Evolutionary conservation across 2,888 invertebrate species (phyloP).

Genomic region (Drosophila mulleri): DNA sequence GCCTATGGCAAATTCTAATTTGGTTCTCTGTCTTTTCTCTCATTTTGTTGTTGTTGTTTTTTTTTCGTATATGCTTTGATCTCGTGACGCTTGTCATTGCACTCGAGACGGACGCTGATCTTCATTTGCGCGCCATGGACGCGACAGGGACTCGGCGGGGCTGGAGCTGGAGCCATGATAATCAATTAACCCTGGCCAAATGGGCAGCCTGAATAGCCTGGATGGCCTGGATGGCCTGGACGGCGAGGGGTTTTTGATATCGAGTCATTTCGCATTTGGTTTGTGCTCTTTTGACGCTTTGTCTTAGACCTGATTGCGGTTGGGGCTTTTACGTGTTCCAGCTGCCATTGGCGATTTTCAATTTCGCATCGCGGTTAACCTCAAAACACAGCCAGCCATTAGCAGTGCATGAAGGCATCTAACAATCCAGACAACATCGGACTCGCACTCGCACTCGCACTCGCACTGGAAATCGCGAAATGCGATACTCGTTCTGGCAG

Average conservation of each 20-base stretch:
- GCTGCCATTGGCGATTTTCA: constrained; percentile 47
- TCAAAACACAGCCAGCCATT: constrained; percentile 39
- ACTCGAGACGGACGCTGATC: constrained; percentile 40
- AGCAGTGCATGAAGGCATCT: constrained; percentile 37
- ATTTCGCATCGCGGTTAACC: constrained; percentile 65
- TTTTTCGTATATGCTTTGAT: constrained; percentile 61
- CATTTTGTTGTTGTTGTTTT: background rate
- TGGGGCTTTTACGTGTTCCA: constrained; percentile 2
- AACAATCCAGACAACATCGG: constrained; percentile 29
- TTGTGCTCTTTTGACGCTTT: constrained; percentile 18
- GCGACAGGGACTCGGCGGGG: constrained; percentile 3
- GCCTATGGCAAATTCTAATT: constrained; percentile 67
- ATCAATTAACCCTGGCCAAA: constrained; percentile 77
- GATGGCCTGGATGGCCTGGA: constrained; percentile 32
- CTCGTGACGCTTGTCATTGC: constrained; percentile 78
- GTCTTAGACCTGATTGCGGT: constrained; percentile 46
- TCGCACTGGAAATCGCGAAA: constrained; percentile 2
- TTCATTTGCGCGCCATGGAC: constrained; percentile 42
- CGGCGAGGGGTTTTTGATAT: constrained; percentile 26
- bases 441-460: constrained; percentile 4
- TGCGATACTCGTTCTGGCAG: constrained; percentile 16
- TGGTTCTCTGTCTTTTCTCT: constrained; percentile 29
- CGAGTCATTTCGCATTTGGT: constrained; percentile 22
- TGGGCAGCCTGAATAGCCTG: constrained; percentile 38
- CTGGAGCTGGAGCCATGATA: constrained; percentile 45